A percentile compares a stretch with the other conserved stretches of the same genome.
phyloP scores from a whole-genome alignment of 2,113 vertebrate genomes.

The Brachyhypopomus occidentalis region DNA sequence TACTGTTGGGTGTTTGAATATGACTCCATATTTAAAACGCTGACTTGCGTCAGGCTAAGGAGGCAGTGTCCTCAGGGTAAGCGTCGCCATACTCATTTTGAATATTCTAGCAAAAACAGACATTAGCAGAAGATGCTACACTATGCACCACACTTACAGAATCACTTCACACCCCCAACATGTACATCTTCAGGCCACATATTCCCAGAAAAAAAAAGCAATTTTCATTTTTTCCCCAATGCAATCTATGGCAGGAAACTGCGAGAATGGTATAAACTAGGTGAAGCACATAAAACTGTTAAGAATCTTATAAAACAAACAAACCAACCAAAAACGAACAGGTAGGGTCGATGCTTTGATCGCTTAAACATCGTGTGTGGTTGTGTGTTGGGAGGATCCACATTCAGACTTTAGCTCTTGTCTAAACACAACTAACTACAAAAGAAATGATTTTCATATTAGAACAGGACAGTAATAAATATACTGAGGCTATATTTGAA shows the following conservation, averaged over 20 bases:
- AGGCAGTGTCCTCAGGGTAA: slow-evolving; percentile 3
- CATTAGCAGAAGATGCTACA: slow-evolving; percentile 30
- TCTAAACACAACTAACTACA: slow-evolving; percentile 22
- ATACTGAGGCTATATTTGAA: slow-evolving; percentile 16
- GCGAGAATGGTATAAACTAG: slow-evolving; percentile 35
- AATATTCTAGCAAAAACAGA: slow-evolving; percentile 40
- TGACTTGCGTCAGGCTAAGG: slow-evolving; percentile 25
- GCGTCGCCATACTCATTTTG: slow-evolving; percentile 22
- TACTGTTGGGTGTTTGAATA: slow-evolving; percentile 23
- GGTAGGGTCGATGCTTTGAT: neutral
- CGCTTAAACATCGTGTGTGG: slow-evolving; percentile 6
- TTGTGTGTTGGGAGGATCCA: neutral
- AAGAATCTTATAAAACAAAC: slow-evolving; percentile 33
- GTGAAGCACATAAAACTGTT: slow-evolving; percentile 26
- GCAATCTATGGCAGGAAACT: slow-evolving; percentile 37
- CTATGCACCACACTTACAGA: slow-evolving; percentile 45
- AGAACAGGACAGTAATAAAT: slow-evolving; percentile 44
- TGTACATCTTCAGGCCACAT: slow-evolving; percentile 14
- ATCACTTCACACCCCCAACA: slow-evolving; percentile 37
- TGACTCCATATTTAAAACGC: slow-evolving; percentile 41
- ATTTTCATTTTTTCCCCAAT: slow-evolving; percentile 10
- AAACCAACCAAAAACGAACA: slow-evolving; percentile 12
- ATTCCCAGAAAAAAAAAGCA: slow-evolving; percentile 25
- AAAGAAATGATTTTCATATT: slow-evolving; percentile 24
- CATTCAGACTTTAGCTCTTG: slow-evolving; percentile 10